These are phyloP conservation scores for Sardinella longiceps DNA, from an alignment of 2,797 vertebrate genomes.

Conservation along the genomic window DNA sequence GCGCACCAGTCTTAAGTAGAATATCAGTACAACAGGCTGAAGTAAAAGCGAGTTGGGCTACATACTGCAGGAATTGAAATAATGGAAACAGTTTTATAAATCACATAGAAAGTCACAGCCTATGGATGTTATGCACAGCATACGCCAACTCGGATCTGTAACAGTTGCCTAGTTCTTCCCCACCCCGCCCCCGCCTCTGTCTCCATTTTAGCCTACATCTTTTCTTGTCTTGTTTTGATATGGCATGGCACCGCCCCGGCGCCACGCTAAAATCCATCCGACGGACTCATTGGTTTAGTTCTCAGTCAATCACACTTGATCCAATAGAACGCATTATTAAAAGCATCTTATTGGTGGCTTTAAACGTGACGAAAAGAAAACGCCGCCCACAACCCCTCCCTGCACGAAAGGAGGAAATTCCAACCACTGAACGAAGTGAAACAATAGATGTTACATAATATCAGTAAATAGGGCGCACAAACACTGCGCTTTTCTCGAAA, in stretches of 20 bases:
- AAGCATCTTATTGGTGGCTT: slow-evolving; percentile 56
- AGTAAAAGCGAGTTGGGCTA: not conserved
- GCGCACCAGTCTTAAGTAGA: not conserved
- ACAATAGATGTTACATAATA: slow-evolving; percentile 55
- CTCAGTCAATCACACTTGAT: slow-evolving; percentile 56
- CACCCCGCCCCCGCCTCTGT: slow-evolving; percentile 35
- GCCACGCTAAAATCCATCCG: not conserved
- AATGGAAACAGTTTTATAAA: too few species aligned
- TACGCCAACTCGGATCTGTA: not conserved
- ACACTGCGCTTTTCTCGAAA: not conserved
- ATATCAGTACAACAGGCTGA: not conserved
- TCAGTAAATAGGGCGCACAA: not conserved
- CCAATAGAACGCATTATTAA: not conserved
- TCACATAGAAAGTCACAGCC: not conserved
- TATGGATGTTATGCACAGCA: not conserved
- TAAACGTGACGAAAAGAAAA: slow-evolving; percentile 46
- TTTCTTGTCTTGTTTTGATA: slow-evolving; percentile 76
- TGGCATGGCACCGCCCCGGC: slow-evolving; percentile 58
- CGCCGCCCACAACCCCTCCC: slow-evolving; percentile 54
- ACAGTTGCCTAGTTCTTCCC: slow-evolving; percentile 40
- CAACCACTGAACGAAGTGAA: slow-evolving; percentile 64
- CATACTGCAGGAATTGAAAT: not conserved
- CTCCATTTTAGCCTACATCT: slow-evolving; percentile 58
- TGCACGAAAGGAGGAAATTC: slow-evolving; percentile 69
- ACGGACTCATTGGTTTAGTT: slow-evolving; percentile 56